Conservation (phyloP, 2,888 invertebrate species). For the Diarsia rubi region DNA sequence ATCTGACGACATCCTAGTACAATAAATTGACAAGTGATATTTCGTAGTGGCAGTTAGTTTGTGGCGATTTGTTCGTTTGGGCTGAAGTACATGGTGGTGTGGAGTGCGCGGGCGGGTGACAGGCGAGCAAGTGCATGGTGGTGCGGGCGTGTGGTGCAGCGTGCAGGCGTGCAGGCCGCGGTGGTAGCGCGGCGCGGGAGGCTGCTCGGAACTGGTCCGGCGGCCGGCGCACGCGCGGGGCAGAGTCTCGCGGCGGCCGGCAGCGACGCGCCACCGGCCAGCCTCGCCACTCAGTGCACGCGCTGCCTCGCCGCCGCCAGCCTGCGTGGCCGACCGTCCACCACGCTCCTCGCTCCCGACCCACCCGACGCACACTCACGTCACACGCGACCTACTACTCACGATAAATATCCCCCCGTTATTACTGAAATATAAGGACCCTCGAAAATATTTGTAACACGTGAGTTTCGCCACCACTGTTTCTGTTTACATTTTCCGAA, state of each 20-base stretch:
- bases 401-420: conserved; percentile 50
- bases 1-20: conserved; percentile 59
- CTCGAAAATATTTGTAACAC: conserved; percentile 68
- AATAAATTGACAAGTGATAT: conserved; percentile 62
- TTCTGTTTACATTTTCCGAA: conserved; percentile 73
- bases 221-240: conserved; percentile 88
- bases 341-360: conserved; percentile 71
- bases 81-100: conserved; percentile 20
- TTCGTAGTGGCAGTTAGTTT: conserved; percentile 45
- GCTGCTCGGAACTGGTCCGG: conserved; percentile 86
- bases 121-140: conserved; percentile 60
- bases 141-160: conserved; percentile 37
- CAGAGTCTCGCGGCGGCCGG: conserved; percentile 79
- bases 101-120: conserved; percentile 36
- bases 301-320: conserved; percentile 86
- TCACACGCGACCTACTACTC: conserved; percentile 62
- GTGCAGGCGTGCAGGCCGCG: conserved; percentile 36
- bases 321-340: conserved; percentile 78
- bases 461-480: conserved; percentile 71
- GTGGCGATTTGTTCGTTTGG: conserved; percentile 18
- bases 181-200: conserved; percentile 75
- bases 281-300: conserved; percentile 85
- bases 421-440: conserved; percentile 63
- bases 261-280: conserved; percentile 78
- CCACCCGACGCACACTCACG: conserved; percentile 69